A percentile compares a stretch with the other conserved stretches of the same genome.
Evolutionary conservation across 2,888 invertebrate species (phyloP).

Genomic region (Eurois occulta): DNA sequence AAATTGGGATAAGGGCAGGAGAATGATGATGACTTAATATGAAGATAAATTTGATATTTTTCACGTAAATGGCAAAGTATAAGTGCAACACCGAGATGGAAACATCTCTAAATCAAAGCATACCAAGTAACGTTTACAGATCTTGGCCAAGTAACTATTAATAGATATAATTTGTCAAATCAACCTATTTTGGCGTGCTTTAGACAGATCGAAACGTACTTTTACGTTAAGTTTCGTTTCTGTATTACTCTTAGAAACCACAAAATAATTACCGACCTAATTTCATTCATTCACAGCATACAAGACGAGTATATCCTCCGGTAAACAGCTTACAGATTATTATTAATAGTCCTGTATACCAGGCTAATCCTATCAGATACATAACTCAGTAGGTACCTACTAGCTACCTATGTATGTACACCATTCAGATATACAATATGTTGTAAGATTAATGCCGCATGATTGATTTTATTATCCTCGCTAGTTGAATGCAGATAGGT

Average conservation of each 20-base stretch:
- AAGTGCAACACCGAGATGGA: neutral
- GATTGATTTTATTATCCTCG: conserved; percentile 50
- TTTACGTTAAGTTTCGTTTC: too few relatives aligned
- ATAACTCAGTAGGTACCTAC: conserved; percentile 1
- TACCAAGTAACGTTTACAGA: neutral
- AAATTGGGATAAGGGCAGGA: too few relatives aligned
- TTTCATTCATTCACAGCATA: neutral
- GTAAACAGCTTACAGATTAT: conserved; percentile 23
- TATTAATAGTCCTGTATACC: conserved; percentile 3
- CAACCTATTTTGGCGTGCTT: neutral
- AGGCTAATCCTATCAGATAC: conserved; percentile 46
- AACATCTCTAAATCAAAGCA: neutral
- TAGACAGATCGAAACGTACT: neutral
- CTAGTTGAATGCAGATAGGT: conserved; percentile 13
- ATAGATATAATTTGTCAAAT: neutral
- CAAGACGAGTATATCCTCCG: neutral
- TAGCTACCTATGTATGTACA: neutral
- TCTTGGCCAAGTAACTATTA: neutral
- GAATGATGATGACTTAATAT: neutral
- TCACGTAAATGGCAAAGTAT: neutral
- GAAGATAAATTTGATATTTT: neutral
- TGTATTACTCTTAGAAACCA: neutral
- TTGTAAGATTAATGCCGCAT: conserved; percentile 40
- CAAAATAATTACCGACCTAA: neutral
- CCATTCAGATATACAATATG: conserved; percentile 12